A percentile compares a stretch with the other conserved stretches of the same genome.
Evolutionary conservation across 35 echinoderm and acorn worm species (phyloP).

Genomic region (Eucidaris tribuloides): DNA sequence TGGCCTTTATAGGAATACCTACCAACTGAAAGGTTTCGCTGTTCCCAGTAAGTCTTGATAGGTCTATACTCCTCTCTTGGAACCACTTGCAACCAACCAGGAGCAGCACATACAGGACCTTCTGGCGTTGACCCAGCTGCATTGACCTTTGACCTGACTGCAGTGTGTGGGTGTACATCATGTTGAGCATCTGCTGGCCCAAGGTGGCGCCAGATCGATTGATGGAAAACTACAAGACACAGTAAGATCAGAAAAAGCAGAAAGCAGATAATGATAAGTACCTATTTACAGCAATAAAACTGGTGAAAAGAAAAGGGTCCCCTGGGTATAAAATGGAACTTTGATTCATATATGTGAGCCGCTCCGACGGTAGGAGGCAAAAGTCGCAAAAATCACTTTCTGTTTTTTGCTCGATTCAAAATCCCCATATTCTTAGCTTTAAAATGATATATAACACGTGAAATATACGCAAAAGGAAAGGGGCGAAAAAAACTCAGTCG

Average conservation of each 20-base stretch:
- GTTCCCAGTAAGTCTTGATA: slow-evolving; percentile 14
- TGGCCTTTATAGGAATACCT: no score
- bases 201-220: slow-evolving; percentile 60
- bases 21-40: not conserved
- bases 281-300: not conserved
- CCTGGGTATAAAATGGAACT: not conserved
- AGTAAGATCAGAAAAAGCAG: not conserved
- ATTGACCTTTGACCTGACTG: not conserved
- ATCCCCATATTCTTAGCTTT: no score
- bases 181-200: slow-evolving; percentile 86
- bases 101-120: slow-evolving; percentile 66
- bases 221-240: slow-evolving; percentile 80
- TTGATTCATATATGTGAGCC: not conserved
- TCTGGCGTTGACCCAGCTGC: slow-evolving; percentile 25
- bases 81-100: slow-evolving; percentile 90
- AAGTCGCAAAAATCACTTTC: no score
- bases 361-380: no score
- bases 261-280: not conserved
- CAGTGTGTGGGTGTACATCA: slow-evolving; percentile 51
- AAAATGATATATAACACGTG: no score
- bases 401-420: no score
- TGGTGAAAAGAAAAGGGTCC: not conserved
- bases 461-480: no score
- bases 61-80: slow-evolving; percentile 79
- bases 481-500: no score